These are phyloP conservation scores for Apotomis capreana DNA, from an alignment of 2,888 invertebrate species.

Conservation along the genomic window DNA sequence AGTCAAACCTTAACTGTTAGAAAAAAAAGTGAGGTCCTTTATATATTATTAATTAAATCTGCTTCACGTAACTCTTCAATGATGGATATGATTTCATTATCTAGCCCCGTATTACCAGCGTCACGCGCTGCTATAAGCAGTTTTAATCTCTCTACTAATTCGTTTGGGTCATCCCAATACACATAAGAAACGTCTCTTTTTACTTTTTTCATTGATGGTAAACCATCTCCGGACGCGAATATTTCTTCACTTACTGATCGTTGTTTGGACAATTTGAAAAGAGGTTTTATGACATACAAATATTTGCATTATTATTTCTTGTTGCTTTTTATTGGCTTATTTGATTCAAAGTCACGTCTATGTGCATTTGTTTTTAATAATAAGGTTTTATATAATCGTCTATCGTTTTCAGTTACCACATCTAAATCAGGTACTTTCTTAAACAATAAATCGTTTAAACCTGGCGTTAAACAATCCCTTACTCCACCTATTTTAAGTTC, in stretches of 20 bases:
- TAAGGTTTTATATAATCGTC: background rate
- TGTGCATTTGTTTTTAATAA: background rate
- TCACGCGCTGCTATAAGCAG: slow-evolving; percentile 6
- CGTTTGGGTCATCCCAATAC: slow-evolving; percentile 7
- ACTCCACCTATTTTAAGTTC: background rate
- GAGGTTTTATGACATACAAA: background rate
- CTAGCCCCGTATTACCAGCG: slow-evolving; percentile 3
- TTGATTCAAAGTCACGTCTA: slow-evolving; percentile 5
- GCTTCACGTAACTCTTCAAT: background rate
- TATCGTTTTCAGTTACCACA: background rate
- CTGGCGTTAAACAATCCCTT: background rate
- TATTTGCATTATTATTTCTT: slow-evolving; percentile 10
- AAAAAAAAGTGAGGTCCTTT: background rate
- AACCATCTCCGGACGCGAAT: background rate
- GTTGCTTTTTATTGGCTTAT: slow-evolving; percentile 10
- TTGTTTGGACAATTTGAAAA: slow-evolving; percentile 1
- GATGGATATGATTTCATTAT: slow-evolving; percentile 9
- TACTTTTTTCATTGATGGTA: slow-evolving; percentile 1
- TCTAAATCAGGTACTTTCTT: background rate
- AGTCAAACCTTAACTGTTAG: background rate
- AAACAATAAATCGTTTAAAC: background rate
- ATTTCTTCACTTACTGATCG: background rate
- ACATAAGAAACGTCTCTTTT: background rate
- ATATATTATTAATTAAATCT: background rate
- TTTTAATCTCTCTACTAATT: slow-evolving; percentile 4